Conservation (phyloP, 2,888 invertebrate species). For the Dicycla oo region DNA sequence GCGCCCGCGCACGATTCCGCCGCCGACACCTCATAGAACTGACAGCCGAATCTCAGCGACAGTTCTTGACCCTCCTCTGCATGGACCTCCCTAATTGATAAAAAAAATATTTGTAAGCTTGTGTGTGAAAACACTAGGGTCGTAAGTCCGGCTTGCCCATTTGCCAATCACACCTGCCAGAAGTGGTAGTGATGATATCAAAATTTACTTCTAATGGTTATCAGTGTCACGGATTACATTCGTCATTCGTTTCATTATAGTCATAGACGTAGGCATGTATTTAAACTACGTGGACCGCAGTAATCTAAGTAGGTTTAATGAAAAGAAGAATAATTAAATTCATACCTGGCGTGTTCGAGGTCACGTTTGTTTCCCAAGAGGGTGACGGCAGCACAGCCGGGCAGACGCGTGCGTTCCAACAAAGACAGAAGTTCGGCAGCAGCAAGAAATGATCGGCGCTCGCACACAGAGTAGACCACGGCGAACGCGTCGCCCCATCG, state of each 20-base stretch:
- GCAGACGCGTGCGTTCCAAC: conserved; percentile 93
- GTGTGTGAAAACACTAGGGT: not conserved
- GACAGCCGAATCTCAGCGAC: conserved; percentile 94
- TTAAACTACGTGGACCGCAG: not conserved
- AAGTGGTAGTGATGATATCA: conserved; percentile 11
- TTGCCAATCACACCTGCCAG: not conserved
- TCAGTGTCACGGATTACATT: conserved; percentile 1
- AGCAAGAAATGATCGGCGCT: conserved; percentile 89
- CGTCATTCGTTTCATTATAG: not conserved
- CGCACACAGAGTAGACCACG: conserved; percentile 94
- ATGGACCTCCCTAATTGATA: conserved; percentile 92
- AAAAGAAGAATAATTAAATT: not conserved
- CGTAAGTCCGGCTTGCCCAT: not conserved
- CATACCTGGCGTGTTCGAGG: conserved; percentile 94
- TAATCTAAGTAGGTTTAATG: not conserved
- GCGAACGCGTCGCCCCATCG: conserved; percentile 96
- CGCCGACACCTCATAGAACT: conserved; percentile 96
- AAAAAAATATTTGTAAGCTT: conserved; percentile 11
- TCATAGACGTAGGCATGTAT: no score
- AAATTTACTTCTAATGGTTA: conserved; percentile 2
- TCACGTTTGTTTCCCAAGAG: conserved; percentile 95
- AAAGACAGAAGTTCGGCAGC: conserved; percentile 93
- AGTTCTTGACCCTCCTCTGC: conserved; percentile 94
- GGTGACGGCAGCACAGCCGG: conserved; percentile 93
- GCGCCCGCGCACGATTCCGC: conserved; percentile 96